Evolutionary conservation across 1,140 invertebrate genomes (phyloP), one percentile per base, ranked within the genome.

Genomic region (Pygmarrhopalites habei): DNA sequence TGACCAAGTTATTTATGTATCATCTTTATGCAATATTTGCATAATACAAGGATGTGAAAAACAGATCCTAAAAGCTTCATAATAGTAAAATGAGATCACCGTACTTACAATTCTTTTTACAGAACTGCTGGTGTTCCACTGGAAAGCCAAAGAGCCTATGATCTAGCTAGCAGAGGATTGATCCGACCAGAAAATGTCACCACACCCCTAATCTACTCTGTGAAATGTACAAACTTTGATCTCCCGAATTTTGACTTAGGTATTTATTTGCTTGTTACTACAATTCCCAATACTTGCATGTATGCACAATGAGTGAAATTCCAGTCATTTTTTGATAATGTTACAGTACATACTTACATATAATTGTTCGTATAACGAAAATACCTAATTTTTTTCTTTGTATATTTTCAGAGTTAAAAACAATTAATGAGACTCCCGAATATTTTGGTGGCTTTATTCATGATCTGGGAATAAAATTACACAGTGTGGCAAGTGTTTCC

Each of bases 191-290:
- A 77, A 0, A 74, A 85, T 65, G 78, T 77, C 14, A 83, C 85
- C 67, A 74, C 84, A 35, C 88, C 92, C 1, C 75, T 96, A 14
- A 73, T 97, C 30, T 97, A 96, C 78, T 83, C 85, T 21, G 82
- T 96, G n/a, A 89, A 87, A 77, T 87, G 90, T 75, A 80, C 88
- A 23, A 74, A 88, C 59, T 95, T 92, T 75, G 75, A 85, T 4
- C 79, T 83, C 43, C 93, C 93, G 2, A 77, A 89, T 70, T 95
- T 97, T 73, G 87, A 85, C n/a, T 73, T 97, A 72, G 88, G 88
- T 89, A 80, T n/a, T n/a, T n/a, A n/a, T n/a, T n/a, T n/a, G n/a
- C n/a, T n/a, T n/a, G n/a, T n/a, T n/a, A n/a, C n/a, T n/a, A n/a
- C n/a, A n/a, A n/a, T n/a, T n/a, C n/a, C n/a, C n/a, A n/a, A n/a